phyloP scores from a whole-genome alignment of 2,888 invertebrate genomes.

The Rhingia rostrata region DNA sequence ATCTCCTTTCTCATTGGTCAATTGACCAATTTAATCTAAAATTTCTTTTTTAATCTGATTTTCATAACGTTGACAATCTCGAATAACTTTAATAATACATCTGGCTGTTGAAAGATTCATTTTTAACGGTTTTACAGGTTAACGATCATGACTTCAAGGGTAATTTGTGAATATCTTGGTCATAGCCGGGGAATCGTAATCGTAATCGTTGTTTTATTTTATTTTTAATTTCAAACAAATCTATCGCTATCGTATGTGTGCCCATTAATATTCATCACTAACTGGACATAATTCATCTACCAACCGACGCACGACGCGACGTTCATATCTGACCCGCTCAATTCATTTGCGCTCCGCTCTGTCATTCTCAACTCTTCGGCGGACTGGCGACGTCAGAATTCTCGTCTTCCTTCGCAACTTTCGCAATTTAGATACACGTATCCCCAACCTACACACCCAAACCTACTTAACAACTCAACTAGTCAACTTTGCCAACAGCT shows the following conservation, averaged over 20 bases:
- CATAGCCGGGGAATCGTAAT: too few species aligned
- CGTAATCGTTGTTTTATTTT: too few species aligned
- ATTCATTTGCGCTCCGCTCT: neutral
- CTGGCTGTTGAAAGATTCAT: too few species aligned
- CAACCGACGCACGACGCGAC: neutral
- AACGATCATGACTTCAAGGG: too few species aligned
- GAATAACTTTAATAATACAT: too few species aligned
- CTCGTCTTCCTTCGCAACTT: constrained; percentile 15
- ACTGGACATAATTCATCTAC: constrained; percentile 36
- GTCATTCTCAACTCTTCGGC: neutral
- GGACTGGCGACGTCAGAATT: neutral
- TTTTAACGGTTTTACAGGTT: too few species aligned
- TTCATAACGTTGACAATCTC: too few species aligned
- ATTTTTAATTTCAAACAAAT: too few species aligned
- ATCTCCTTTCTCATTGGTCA: too few species aligned
- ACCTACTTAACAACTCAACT: neutral
- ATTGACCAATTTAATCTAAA: too few species aligned
- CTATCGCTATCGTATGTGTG: neutral
- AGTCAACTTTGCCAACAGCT: constrained; percentile 5
- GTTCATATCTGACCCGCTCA: constrained; percentile 12
- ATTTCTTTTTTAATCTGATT: too few species aligned
- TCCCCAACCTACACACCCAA: neutral
- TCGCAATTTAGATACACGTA: neutral
- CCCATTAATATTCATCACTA: constrained; percentile 30
- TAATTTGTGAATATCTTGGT: too few species aligned